Conservation (phyloP, 2,888 invertebrate species). For the Eustalomyia histrio region DNA sequence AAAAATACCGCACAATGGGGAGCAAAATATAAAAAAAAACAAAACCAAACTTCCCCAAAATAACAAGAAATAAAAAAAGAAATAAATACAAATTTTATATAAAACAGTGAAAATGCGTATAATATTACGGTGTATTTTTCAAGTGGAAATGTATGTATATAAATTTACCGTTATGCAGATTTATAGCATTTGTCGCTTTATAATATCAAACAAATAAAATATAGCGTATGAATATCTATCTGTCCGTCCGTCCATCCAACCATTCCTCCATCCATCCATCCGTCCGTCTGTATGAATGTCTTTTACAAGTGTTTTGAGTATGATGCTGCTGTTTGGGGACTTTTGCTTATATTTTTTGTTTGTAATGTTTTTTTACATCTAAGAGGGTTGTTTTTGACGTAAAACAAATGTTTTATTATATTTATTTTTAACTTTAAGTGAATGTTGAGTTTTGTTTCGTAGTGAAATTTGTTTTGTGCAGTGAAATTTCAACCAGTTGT, state of each 20-base stretch:
- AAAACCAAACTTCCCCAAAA: conserved; percentile 13
- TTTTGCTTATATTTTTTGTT: conserved; percentile 3
- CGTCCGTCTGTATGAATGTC: conserved; percentile 9
- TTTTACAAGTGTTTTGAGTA: conserved; percentile 16
- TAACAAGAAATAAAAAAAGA: not conserved
- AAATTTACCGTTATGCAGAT: conserved; percentile 47
- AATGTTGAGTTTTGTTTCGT: not conserved
- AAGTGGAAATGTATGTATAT: conserved; percentile 12
- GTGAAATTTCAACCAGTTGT: conserved; percentile 42
- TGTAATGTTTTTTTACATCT: conserved; percentile 23
- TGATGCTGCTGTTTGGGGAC: conserved; percentile 1
- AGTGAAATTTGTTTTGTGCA: conserved; percentile 29
- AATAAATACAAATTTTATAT: not conserved
- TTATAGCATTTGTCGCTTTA: conserved; percentile 43
- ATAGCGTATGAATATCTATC: conserved; percentile 11
- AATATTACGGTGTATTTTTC: conserved; percentile 10
- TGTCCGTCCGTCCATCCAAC: conserved; percentile 18
- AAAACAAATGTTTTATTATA: conserved; percentile 45
- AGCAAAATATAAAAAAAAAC: not conserved
- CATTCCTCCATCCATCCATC: not conserved
- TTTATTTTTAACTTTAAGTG: conserved; percentile 38
- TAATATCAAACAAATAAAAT: conserved; percentile 23
- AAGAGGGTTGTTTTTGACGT: conserved; percentile 54
- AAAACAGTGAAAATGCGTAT: conserved; percentile 21
- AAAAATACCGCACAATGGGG: conserved; percentile 48